Conservation (phyloP, 2,888 invertebrate genomes). For the Mythimna pallens region DNA sequence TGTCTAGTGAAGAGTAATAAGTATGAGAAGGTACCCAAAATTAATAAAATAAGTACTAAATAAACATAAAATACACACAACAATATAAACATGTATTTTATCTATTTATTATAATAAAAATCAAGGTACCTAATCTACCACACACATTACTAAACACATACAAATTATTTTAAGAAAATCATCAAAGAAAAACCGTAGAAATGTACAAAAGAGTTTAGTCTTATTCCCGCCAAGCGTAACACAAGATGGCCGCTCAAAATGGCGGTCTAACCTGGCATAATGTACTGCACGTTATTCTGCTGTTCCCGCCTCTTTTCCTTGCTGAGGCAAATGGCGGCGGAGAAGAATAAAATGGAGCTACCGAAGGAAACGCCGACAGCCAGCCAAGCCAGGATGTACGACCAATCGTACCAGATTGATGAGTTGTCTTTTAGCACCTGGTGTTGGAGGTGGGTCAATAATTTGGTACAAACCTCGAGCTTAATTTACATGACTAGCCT, state of each 20-base stretch:
- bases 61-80: conserved; percentile 9
- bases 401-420: conserved; percentile 95
- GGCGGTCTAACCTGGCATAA: conserved; percentile 95
- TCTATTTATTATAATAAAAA: conserved; percentile 5
- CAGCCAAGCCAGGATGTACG: conserved; percentile 96
- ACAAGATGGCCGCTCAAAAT: conserved; percentile 77
- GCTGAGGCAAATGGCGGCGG: conserved; percentile 94
- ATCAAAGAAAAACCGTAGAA: conserved; percentile 56
- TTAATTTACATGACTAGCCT: background rate
- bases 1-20: conserved; percentile 52
- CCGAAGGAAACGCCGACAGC: conserved; percentile 94
- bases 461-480: conserved; percentile 39
- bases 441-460: conserved; percentile 66
- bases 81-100: background rate
- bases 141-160: conserved; percentile 49
- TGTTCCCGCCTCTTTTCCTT: conserved; percentile 94
- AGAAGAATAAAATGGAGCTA: conserved; percentile 94
- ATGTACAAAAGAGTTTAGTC: conserved; percentile 72
- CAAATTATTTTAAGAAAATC: conserved; percentile 30
- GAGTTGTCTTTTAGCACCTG: conserved; percentile 94
- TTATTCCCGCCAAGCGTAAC: conserved; percentile 85
- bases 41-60: conserved; percentile 3
- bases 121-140: conserved; percentile 37
- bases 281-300: conserved; percentile 95
- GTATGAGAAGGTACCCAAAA: conserved; percentile 42